Evolutionary conservation across 2,888 invertebrate genomes (phyloP), one percentile per base, ranked within the genome.

Genomic region (Acrobasis repandana): DNA sequence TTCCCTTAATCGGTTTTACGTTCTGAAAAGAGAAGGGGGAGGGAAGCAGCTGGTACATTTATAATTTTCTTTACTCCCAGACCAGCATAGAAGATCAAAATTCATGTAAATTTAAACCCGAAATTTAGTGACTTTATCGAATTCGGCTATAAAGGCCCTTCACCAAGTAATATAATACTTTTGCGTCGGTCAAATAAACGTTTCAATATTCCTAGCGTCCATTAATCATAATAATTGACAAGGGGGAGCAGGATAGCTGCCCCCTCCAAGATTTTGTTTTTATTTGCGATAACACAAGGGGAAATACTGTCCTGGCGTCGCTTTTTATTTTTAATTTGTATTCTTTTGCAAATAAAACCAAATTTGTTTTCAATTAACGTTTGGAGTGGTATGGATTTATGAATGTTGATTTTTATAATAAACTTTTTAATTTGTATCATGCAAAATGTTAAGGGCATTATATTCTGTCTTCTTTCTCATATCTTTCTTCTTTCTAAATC

Each of bases 221-320:
- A 92, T 91, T 92, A 90, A 91, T 91, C 90, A 90, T 82, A 76
- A 81, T 90, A 91, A 92, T 91, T 92, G 92, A 91, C 91, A 87
- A 81, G 77, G 83, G 85, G 85, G 79, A 82, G 82, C 80, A 69
- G 79, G 74, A 67, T 77, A 75, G 76, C 75, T 74, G 72, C 68
- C 58, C 64, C 57, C 66, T 63, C 65, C 64, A 64, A 56, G 65
- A 67, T 60, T 68, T 65, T 68, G 65, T 68, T 73, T 56, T 69
- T 75, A 72, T 75, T 86, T 83, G 65, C 69, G 72, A 78, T 82
- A 79, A 82, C 81, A 62, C 63, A 58, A 59, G 60, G 64, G 65
- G 60, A 50, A 50, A 56, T 43, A 43, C 11, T 14, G 14, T 6
- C 2, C 14, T 1, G 43, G n/a, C 11, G 43, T 14, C 43, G 10